A percentile compares a stretch with the other conserved stretches of the same genome.
phyloP scores from a whole-genome alignment of 2,797 vertebrate species.

The Otolemur crassicaudatus region DNA sequence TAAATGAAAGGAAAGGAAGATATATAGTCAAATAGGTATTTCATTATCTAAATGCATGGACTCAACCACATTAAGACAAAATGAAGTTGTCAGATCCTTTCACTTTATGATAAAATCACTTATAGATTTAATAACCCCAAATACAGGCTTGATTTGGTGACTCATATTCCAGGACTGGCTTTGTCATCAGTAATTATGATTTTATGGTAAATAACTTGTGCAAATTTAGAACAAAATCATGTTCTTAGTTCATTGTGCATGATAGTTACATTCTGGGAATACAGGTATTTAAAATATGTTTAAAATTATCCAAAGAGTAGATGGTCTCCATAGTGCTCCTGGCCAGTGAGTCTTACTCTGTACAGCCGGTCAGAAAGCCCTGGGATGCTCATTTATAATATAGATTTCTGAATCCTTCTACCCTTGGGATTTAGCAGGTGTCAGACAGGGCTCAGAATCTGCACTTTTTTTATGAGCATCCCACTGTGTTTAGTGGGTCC shows the following conservation, averaged over 20 bases:
- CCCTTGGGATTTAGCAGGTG: neutral
- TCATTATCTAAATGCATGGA: neutral
- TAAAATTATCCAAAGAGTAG: neutral
- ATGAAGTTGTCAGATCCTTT: neutral
- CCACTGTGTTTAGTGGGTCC: neutral
- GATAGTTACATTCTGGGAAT: neutral
- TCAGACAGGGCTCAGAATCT: neutral
- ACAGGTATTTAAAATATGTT: neutral
- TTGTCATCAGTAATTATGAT: neutral
- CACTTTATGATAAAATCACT: neutral
- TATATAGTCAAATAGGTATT: neutral
- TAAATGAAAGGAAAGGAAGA: neutral
- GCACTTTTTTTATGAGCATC: neutral
- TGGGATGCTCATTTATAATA: neutral
- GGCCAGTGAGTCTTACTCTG: neutral
- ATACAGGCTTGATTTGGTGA: neutral
- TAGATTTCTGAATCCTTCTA: neutral
- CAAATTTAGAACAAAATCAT: slow-evolving; percentile 13
- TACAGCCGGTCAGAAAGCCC: neutral
- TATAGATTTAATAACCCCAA: neutral
- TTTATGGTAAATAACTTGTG: neutral
- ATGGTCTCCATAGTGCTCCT: neutral
- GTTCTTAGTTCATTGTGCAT: neutral
- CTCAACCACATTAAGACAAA: neutral
- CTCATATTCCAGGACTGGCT: neutral